Percentiles rank a stretch among this genome's conserved stretches.
Conservation (phyloP, 2,888 invertebrate genomes). For the Epicampocera succincta region DNA sequence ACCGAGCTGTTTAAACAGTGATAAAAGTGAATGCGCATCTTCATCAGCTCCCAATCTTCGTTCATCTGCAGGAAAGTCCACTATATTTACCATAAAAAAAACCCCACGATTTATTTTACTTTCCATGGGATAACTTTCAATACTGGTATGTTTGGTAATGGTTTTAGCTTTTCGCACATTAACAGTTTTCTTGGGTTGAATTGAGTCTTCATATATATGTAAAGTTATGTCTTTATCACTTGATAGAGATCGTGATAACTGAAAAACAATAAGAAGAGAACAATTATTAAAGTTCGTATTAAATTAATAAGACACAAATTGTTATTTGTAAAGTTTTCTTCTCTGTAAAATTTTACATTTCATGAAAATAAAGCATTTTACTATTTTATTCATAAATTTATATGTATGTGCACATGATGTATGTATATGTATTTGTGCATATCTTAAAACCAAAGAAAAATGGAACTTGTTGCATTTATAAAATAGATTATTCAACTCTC, state of each 20-base stretch:
- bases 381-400: no score
- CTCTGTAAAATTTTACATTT: no score
- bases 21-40: conserved; percentile 84
- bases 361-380: no score
- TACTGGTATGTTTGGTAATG: conserved; percentile 72
- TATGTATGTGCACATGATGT: no score
- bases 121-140: conserved; percentile 81
- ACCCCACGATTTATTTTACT: conserved; percentile 84
- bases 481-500: no score
- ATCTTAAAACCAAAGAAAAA: no score
- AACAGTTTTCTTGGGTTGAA: conserved; percentile 60
- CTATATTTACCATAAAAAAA: conserved; percentile 85
- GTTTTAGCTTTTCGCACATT: conserved; percentile 73
- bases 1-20: conserved; percentile 85
- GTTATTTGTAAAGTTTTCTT: no score
- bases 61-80: conserved; percentile 81
- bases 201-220: conserved; percentile 69
- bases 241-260: conserved; percentile 17
- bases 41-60: conserved; percentile 84
- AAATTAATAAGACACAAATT: no score
- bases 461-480: no score
- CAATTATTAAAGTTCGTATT: not conserved
- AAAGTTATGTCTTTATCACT: conserved; percentile 27
- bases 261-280: conserved; percentile 13
- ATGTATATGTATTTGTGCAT: no score